Evolutionary conservation across 1,140 invertebrate species (phyloP).

Genomic region (Dryas iulia): DNA sequence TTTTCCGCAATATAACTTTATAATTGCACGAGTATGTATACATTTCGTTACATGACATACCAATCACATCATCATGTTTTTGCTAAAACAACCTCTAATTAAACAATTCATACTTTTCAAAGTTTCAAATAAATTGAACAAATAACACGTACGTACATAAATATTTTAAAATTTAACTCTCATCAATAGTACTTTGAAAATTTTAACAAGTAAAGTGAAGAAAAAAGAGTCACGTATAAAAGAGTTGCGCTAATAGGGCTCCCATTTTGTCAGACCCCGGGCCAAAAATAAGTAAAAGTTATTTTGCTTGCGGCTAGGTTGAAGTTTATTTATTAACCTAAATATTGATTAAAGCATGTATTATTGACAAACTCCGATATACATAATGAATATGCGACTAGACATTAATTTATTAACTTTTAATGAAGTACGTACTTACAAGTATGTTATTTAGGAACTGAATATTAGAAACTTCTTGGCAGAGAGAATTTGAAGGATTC

Average conservation of each 20-base stretch:
- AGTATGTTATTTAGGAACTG: too few relatives aligned
- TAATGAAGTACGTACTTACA: too few relatives aligned
- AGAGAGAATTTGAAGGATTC: not conserved
- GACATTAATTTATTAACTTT: too few relatives aligned
- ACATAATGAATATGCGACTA: not conserved
- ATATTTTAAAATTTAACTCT: conserved; percentile 14
- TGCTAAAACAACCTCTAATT: conserved; percentile 1
- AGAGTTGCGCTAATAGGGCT: conserved; percentile 27
- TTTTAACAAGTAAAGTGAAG: conserved; percentile 28
- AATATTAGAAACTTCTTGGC: not conserved
- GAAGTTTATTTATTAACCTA: not conserved
- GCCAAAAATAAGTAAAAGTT: conserved; percentile 23
- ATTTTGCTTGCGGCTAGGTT: conserved; percentile 9
- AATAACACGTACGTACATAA: not conserved
- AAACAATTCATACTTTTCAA: not conserved
- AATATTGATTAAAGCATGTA: not conserved
- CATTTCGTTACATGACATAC: not conserved
- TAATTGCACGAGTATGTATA: not conserved
- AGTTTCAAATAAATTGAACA: not conserved
- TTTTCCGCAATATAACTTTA: not conserved
- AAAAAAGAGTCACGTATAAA: conserved; percentile 23
- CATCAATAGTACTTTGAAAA: conserved; percentile 21
- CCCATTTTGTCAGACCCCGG: conserved; percentile 17
- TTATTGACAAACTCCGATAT: not conserved
- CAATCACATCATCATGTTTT: not conserved